A percentile compares a stretch with the other conserved stretches of the same genome.
Evolutionary conservation across 2,113 vertebrate genomes (phyloP).

Genomic region (Anhinga anhinga): DNA sequence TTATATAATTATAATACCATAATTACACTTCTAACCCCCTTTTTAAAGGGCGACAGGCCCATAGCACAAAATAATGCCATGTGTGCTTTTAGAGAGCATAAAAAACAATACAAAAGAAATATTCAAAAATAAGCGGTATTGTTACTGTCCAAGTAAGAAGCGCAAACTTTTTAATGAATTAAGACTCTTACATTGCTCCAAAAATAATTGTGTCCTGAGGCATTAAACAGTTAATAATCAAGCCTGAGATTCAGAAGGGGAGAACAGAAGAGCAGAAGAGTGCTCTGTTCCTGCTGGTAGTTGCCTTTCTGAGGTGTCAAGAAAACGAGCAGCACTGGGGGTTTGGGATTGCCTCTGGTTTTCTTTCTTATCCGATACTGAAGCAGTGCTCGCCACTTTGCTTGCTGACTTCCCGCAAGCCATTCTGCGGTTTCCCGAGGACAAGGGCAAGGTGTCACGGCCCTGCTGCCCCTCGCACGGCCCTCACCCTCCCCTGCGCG

Average conservation of each 20-base stretch:
- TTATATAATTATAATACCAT: background rate
- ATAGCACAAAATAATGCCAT: background rate
- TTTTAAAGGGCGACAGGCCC: background rate
- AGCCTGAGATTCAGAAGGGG: background rate
- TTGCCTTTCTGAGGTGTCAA: background rate
- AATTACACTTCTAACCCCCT: background rate
- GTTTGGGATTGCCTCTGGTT: background rate
- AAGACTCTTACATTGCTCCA: background rate
- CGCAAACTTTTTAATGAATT: background rate
- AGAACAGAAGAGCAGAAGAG: no score
- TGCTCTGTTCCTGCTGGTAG: background rate
- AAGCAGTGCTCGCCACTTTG: accelerated
- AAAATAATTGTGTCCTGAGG: no score
- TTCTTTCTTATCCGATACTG: no score
- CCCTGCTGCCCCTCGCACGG: background rate
- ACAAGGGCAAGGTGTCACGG: background rate
- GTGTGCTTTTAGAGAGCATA: background rate
- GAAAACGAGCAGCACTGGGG: background rate
- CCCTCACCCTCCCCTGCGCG: no score
- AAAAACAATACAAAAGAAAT: background rate
- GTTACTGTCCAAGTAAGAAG: background rate
- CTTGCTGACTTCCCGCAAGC: background rate
- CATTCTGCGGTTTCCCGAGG: no score
- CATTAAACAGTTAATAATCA: no score
- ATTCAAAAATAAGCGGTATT: accelerated